phyloP scores from a whole-genome alignment of 2,797 vertebrate genomes.

The Uromys caudimaculatus region DNA sequence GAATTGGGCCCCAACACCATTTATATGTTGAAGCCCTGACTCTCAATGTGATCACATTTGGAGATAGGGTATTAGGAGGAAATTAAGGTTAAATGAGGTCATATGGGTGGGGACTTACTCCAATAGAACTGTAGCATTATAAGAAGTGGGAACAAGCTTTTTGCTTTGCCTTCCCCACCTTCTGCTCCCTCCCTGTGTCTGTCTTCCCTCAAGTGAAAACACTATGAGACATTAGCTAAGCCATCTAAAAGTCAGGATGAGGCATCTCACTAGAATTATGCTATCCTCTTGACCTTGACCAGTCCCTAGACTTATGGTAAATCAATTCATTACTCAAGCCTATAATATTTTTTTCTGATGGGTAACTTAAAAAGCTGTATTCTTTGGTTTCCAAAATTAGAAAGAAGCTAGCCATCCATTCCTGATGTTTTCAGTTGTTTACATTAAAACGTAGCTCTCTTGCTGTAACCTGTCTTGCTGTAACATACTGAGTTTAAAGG shows the following conservation, averaged over 20 bases:
- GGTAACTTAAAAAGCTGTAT: neutral
- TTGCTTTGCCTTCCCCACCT: too few species aligned
- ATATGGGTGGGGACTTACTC: constrained; percentile 36
- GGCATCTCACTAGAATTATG: neutral
- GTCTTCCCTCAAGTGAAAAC: neutral
- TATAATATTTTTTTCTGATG: neutral
- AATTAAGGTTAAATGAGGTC: constrained; percentile 60
- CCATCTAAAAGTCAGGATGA: neutral
- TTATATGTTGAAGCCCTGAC: constrained; percentile 37
- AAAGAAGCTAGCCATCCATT: constrained; percentile 18
- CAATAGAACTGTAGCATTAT: constrained; percentile 14
- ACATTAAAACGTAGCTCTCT: constrained; percentile 1
- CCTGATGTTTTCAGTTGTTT: constrained; percentile 52
- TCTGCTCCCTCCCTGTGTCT: too few species aligned
- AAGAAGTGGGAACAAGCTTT: constrained; percentile 7
- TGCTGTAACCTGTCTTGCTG: neutral
- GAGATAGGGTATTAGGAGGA: constrained; percentile 32
- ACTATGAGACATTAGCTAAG: neutral
- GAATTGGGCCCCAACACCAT: neutral
- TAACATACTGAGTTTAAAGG: constrained; percentile 52
- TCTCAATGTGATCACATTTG: neutral
- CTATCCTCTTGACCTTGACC: neutral
- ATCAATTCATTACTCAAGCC: neutral
- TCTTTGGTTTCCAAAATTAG: constrained; percentile 1
- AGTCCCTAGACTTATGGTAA: neutral